Percentiles rank a stretch among this genome's conserved stretches.
phyloP scores from a whole-genome alignment of 2,113 vertebrate species.

The Malurus elegans region DNA sequence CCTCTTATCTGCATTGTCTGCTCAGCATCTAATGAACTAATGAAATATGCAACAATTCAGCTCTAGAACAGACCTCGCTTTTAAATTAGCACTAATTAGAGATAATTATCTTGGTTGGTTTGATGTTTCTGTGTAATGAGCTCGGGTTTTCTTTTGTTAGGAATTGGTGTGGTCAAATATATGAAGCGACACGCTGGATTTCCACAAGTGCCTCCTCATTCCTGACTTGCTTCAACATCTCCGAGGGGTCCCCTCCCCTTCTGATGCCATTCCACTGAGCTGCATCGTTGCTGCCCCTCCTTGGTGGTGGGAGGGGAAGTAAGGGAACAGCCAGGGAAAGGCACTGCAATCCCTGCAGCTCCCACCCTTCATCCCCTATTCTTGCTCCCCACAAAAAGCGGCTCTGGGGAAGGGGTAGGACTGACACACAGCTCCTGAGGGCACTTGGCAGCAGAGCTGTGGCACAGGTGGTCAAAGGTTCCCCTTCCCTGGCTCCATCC shows the following conservation, averaged over 20 bases:
- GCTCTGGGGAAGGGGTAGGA: not conserved
- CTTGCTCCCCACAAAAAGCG: fast-evolving
- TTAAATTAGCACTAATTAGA: constrained; percentile 72
- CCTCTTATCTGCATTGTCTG: constrained; percentile 54
- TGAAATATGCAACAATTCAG: constrained; percentile 67
- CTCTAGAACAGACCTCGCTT: constrained; percentile 48
- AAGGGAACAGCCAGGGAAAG: not conserved
- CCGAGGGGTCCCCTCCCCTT: not conserved
- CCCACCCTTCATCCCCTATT: not conserved
- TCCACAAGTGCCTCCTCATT: constrained; percentile 20
- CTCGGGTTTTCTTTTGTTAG: constrained; percentile 31
- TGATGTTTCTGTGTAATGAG: constrained; percentile 67
- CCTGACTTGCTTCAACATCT: not conserved
- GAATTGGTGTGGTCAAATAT: constrained; percentile 47
- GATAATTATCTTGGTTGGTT: constrained; percentile 68
- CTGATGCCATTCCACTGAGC: not conserved
- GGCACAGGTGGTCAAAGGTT: not conserved
- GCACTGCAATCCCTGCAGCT: not conserved
- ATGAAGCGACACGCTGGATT: not conserved
- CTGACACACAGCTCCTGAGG: fast-evolving
- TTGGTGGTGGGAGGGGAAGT: not conserved
- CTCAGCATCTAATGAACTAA: constrained; percentile 61
- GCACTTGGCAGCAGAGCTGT: fast-evolving
- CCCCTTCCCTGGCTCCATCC: not conserved
- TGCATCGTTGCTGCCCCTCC: not conserved